Base-by-base conservation (phyloP, 2,888 invertebrate genomes). In the Balanococcus diminutus region DNA sequence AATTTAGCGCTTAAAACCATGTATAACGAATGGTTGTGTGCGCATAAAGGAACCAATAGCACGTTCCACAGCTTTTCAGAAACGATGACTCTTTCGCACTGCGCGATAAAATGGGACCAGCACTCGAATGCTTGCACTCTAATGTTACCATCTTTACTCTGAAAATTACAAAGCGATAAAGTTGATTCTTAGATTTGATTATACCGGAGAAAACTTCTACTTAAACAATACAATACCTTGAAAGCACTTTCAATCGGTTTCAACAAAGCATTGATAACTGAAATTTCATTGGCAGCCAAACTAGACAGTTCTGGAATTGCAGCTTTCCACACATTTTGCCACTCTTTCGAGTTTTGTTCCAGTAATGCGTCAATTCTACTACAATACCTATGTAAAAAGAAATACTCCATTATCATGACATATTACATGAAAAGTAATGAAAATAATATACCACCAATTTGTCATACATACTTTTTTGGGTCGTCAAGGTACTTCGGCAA, bases 81-180 rank as follows among this genome's bases (percentile, higher is more conserved):
- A 46, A 39, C 85, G 1, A 6, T 6, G 1, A 42, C 16, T 22
- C n/a, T 28, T 1, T 79, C 79, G 46, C 72, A 42, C 19, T 19
- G 22, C 1, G 39, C 14, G 5, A 85, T 79, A 31, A 85, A 85
- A 79, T 39, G 75, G 11, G 72, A 46, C 85, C 85, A 85, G 28
- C 85, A 85, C 32, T 79, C 85, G 22, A 85, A 85, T 2, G 85
- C 85, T 85, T 85, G 85, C 31, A 72, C 79, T 51, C 85, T 14
- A 14, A 85, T 11, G 5, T 28, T 79, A 36, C 6, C 6, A 36
- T 79, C 75, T 36, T 79, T 79, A 36, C 75, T 79, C 75, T 79
- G 36, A 36, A n/a, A 79, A 36, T 19, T 1, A 79, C 2, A 6
- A 19, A 36, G 16, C 0, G 8, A n/a, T 36, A 19, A 75, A 42